Evolutionary conservation across 1,140 invertebrate genomes (phyloP).

Genomic region (Macrobrachium nipponense): DNA sequence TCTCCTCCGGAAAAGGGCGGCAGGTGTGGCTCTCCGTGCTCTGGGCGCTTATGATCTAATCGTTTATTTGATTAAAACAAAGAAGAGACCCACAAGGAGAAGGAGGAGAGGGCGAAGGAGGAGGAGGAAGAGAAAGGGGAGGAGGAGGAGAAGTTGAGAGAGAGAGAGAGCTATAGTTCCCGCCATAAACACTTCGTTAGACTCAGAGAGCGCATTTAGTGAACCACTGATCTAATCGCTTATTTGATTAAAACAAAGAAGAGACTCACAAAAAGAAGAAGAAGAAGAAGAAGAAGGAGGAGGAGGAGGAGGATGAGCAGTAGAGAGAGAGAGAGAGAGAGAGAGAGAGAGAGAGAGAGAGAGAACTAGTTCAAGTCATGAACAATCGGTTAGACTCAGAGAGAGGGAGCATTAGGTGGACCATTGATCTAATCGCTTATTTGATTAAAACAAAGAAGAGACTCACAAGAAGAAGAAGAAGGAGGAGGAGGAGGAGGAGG

Average conservation of each 20-base stretch:
- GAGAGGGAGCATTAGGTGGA: too few relatives aligned
- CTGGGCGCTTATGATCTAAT: too few relatives aligned
- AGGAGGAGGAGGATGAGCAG: too few relatives aligned
- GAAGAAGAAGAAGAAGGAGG: neutral
- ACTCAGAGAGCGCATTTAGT: too few relatives aligned
- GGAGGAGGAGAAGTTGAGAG: neutral
- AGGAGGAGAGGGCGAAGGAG: too few relatives aligned
- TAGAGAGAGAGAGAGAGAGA: neutral
- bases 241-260: neutral
- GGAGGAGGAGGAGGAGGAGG: constrained; percentile 6
- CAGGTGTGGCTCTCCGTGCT: constrained; percentile 24
- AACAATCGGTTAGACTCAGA: too few relatives aligned
- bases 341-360: constrained; percentile 2
- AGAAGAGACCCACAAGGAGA: neutral
- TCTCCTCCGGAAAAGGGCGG: too few relatives aligned
- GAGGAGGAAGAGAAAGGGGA: too few relatives aligned
- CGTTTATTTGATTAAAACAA: too few relatives aligned
- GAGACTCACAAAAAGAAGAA: neutral
- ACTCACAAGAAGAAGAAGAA: neutral
- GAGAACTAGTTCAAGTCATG: too few relatives aligned
- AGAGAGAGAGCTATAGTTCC: neutral
- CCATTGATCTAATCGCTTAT: neutral
- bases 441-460: constrained; percentile 12
- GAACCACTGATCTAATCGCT: too few relatives aligned
- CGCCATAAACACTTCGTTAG: too few relatives aligned